Evolutionary conservation across 2,888 invertebrate genomes (phyloP).

Genomic region (Xanthia togata): DNA sequence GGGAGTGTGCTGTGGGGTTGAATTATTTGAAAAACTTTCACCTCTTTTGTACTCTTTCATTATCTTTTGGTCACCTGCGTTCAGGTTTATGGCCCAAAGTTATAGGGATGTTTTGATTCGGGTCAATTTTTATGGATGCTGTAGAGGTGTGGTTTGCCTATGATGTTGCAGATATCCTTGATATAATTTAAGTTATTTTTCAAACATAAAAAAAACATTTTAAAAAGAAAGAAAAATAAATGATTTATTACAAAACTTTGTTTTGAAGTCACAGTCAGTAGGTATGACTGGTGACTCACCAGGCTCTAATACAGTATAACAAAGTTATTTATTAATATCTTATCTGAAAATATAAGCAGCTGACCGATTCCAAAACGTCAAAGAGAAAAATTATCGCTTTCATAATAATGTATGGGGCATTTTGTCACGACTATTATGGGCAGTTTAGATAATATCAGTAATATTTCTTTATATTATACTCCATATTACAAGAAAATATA

Average conservation of each 20-base stretch:
- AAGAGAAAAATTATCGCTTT: constrained; percentile 40
- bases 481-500: constrained; percentile 34
- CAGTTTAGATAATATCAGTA: constrained; percentile 52
- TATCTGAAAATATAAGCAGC: constrained; percentile 17
- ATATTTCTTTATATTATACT: constrained; percentile 31
- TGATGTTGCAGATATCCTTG: background rate
- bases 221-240: background rate
- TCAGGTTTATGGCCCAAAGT: constrained; percentile 53
- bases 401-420: constrained; percentile 32
- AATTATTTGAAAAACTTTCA: constrained; percentile 86
- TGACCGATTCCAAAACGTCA: constrained; percentile 28
- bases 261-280: background rate
- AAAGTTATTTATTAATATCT: background rate
- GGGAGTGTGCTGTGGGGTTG: constrained; percentile 76
- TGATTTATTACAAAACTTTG: background rate
- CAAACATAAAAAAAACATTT: background rate
- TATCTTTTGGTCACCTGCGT: constrained; percentile 82
- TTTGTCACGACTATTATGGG: constrained; percentile 34
- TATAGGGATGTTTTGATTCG: constrained; percentile 40
- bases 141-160: background rate
- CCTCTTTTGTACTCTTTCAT: constrained; percentile 77
- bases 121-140: background rate
- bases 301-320: background rate
- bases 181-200: background rate
- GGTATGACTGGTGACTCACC: background rate